Percentiles rank a stretch among this genome's conserved stretches.
Conservation (phyloP, 2,888 invertebrate genomes). For the Hirtodrosophila cameraria region DNA sequence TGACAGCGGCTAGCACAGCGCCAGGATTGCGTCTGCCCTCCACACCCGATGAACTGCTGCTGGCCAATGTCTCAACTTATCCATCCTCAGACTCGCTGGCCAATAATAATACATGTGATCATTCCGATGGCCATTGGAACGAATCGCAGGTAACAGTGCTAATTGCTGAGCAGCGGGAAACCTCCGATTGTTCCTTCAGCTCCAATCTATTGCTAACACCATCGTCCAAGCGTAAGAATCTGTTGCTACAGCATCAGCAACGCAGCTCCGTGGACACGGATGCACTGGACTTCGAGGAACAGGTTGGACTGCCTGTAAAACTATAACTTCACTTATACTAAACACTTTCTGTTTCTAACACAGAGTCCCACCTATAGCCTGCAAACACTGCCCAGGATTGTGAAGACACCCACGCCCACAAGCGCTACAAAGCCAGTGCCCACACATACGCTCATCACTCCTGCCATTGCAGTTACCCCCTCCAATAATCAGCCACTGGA, state of each 20-base stretch:
- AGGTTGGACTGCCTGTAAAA: slow-evolving; percentile 71
- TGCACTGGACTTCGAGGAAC: slow-evolving; percentile 90
- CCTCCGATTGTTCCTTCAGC: slow-evolving; percentile 84
- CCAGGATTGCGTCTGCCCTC: slow-evolving; percentile 85
- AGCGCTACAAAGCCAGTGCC: slow-evolving; percentile 52
- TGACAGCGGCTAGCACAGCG: slow-evolving; percentile 64
- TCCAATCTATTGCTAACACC: slow-evolving; percentile 88
- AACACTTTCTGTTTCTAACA: neutral
- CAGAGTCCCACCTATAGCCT: slow-evolving; percentile 81
- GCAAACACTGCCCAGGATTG: slow-evolving; percentile 69
- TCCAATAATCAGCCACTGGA: slow-evolving; percentile 51
- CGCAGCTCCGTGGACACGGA: slow-evolving; percentile 94
- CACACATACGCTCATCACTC: slow-evolving; percentile 69
- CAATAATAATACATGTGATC: slow-evolving; percentile 91
- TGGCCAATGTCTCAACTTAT: slow-evolving; percentile 88
- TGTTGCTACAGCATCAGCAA: slow-evolving; percentile 93
- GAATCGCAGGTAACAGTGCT: slow-evolving; percentile 94
- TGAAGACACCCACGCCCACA: slow-evolving; percentile 71
- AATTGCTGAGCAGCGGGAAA: slow-evolving; percentile 86
- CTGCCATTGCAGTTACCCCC: slow-evolving; percentile 87
- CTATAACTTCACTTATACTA: neutral
- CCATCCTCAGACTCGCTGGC: slow-evolving; percentile 93
- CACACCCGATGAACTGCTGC: slow-evolving; percentile 86
- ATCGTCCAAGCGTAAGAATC: slow-evolving; percentile 90
- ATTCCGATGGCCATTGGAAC: slow-evolving; percentile 95